Conservation (phyloP, 2,113 vertebrate genomes). For the Apodemus sylvaticus region DNA sequence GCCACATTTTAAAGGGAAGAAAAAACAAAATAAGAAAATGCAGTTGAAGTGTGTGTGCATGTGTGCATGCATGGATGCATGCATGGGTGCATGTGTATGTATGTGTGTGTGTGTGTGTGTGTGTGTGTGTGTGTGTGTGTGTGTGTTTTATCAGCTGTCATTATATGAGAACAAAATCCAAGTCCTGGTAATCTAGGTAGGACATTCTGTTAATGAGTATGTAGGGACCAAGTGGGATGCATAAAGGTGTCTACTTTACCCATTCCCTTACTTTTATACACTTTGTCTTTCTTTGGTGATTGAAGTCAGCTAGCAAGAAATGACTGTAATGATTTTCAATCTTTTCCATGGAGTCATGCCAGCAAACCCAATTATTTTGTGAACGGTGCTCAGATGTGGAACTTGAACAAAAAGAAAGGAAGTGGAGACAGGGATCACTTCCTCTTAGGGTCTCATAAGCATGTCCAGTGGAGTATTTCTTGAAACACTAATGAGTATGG, state of each 20-base stretch:
- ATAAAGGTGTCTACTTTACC: background rate
- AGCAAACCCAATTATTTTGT: background rate
- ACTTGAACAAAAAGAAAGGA: background rate
- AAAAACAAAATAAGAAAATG: background rate
- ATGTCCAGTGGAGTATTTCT: background rate
- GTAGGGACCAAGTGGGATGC: background rate
- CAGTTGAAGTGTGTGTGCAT: background rate
- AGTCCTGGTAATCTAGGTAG: background rate
- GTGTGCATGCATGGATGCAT: too few relatives aligned
- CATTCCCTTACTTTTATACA: background rate
- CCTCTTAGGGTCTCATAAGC: background rate
- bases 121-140: background rate
- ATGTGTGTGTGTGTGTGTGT: background rate
- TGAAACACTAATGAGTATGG: background rate
- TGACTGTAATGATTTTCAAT: background rate
- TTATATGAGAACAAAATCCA: background rate
- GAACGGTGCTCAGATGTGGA: background rate
- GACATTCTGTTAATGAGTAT: background rate
- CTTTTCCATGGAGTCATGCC: background rate
- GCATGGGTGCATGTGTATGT: background rate
- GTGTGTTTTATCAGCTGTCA: background rate
- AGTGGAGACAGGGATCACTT: background rate
- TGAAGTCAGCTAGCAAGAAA: background rate
- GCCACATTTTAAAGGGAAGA: background rate
- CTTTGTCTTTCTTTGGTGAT: background rate